Base-by-base conservation (phyloP, 2,113 vertebrate genomes). In the Albula goreensis region DNA sequence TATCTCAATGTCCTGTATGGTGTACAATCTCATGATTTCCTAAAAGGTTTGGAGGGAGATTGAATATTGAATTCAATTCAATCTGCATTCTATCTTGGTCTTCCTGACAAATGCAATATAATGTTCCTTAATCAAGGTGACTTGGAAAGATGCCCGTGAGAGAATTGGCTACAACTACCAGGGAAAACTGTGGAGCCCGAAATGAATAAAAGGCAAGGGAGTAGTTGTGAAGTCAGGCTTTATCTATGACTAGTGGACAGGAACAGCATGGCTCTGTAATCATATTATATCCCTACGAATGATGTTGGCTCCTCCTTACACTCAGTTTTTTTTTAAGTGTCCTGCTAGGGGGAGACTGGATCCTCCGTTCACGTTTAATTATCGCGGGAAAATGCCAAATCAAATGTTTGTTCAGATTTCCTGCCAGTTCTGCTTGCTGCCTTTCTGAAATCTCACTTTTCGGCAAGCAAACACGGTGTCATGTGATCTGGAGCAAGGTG, bases 1-100 rank as follows among this genome's bases (percentile, higher is more conserved):
- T 56, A 41, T 56, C 53, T 6, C 12, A 12, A 56, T 12, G 12
- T 56, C 19, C 70, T 10, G 22, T 31, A n/a, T n/a, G 31, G 70
- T 10, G 8, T 31, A 2, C n/a, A 9, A 31, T 31, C 70, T n/a
- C 8, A 8, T 22, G 2, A 10, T 74, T 74, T n/a, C 70, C 4
- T n/a, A 9, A 9, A 74, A 31, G n/a, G 70, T 31, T 74, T 89
- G 89, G 85, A 63, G 50, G 80, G 85, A 74, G 51, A 41, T 50
- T 31, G 25, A 31, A 31, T 52, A 78, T 19, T 25, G 77, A 80
- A 53, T 19, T n/a, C 70, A 70, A 70, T 83, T 87, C 79, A 81
- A 87, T 83, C 80, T 82, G 56, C 82, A 86, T 88, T 87, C 83
- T 79, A 88, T 90, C 74, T 86, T 81, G 83, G 78, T 11, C 66